Percentiles rank a stretch among this genome's conserved stretches.
Evolutionary conservation across 2,797 vertebrate species (phyloP).

Genomic region (Coregonus ussuriensis): DNA sequence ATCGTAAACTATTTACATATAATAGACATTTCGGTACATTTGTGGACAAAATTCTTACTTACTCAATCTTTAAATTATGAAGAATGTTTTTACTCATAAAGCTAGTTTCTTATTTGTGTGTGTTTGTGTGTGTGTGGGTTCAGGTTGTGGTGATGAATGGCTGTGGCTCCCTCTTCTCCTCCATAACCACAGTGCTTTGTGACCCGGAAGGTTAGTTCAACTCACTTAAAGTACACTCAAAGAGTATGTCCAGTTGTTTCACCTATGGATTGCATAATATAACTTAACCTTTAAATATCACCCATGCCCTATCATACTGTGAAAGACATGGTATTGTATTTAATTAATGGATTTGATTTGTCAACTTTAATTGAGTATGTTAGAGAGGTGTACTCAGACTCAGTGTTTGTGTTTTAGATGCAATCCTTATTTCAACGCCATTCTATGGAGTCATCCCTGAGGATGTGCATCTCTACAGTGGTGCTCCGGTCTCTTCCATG

Average conservation of each 20-base stretch:
- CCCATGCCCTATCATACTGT: neutral
- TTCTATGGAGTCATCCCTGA: slow-evolving; percentile 89
- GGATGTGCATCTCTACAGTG: slow-evolving; percentile 84
- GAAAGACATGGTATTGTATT: neutral
- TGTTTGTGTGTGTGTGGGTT: neutral
- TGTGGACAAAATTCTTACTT: no score
- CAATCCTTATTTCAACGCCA: slow-evolving; percentile 89
- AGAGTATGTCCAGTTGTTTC: neutral
- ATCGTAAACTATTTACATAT: no score
- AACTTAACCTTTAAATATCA: neutral
- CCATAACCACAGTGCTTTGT: slow-evolving; percentile 86
- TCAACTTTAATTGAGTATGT: neutral
- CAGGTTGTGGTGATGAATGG: slow-evolving; percentile 92
- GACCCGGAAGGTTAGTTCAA: slow-evolving; percentile 84
- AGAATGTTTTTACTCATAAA: neutral
- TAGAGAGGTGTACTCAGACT: neutral
- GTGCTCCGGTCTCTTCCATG: slow-evolving; percentile 82
- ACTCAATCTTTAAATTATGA: neutral
- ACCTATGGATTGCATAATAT: neutral
- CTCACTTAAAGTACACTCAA: neutral
- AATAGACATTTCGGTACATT: no score
- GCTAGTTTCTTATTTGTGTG: neutral
- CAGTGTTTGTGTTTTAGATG: slow-evolving; percentile 74
- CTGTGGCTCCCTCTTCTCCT: slow-evolving; percentile 86
- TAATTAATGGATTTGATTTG: neutral